Percentiles rank a stretch among this genome's conserved stretches.
Conservation (phyloP, 2,888 invertebrate species). For the Ormyrus pomaceus region DNA sequence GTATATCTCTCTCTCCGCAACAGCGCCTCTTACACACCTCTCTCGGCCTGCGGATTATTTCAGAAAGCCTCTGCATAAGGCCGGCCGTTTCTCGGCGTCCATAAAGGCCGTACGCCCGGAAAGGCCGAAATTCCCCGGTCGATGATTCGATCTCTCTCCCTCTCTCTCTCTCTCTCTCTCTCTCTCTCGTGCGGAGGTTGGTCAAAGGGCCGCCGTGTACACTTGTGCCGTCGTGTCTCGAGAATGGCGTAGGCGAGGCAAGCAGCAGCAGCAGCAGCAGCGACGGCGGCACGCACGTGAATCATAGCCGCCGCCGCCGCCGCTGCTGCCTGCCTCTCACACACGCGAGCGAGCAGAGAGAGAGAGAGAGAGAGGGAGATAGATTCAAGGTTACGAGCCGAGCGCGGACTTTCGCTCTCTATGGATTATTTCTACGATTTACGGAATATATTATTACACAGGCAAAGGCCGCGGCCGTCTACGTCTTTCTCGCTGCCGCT, state of each 20-base stretch:
- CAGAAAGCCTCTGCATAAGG: neutral
- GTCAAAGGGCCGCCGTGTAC: constrained; percentile 44
- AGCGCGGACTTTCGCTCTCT: constrained; percentile 56
- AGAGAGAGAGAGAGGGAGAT: constrained; percentile 48
- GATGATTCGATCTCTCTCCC: constrained; percentile 42
- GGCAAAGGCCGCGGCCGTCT: constrained; percentile 50
- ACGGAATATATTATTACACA: constrained; percentile 54
- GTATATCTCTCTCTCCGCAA: neutral
- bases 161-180: neutral
- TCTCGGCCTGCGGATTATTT: too few species aligned
- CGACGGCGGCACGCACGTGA: constrained; percentile 36
- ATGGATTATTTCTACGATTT: constrained; percentile 59
- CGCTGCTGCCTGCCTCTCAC: neutral
- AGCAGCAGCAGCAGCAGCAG: constrained; percentile 5
- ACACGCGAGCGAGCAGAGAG: constrained; percentile 5
- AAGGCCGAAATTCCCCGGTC: constrained; percentile 47
- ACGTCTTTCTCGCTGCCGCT: constrained; percentile 30
- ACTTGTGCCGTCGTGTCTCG: constrained; percentile 41
- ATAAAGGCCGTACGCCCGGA: constrained; percentile 23
- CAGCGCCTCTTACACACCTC: neutral
- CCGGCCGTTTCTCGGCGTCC: neutral
- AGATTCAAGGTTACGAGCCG: constrained; percentile 53
- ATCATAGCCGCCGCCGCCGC: constrained; percentile 24
- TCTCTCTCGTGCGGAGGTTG: constrained; percentile 10
- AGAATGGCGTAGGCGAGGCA: constrained; percentile 53